Evolutionary conservation across 1,140 invertebrate genomes (phyloP).

Genomic region (Hesperophylax magnus): DNA sequence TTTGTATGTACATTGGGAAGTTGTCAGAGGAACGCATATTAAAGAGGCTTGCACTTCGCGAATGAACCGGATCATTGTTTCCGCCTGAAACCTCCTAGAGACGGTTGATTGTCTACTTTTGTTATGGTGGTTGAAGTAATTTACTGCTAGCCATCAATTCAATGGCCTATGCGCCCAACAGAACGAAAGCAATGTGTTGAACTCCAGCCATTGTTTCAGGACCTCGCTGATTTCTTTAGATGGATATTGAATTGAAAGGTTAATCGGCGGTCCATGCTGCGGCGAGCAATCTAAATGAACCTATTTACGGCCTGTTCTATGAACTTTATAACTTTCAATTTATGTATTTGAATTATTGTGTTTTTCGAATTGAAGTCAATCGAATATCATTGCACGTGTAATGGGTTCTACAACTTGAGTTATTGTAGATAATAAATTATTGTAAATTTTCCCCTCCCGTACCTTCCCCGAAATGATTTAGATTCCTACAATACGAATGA

Average conservation of each 20-base stretch:
- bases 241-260: conserved; percentile 40
- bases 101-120: neutral
- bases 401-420: neutral
- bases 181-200: conserved; percentile 6
- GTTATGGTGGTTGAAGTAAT: neutral
- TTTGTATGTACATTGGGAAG: neutral
- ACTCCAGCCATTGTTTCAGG: conserved; percentile 10
- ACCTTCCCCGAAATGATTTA: too few relatives aligned
- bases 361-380: neutral
- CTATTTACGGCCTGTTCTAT: neutral
- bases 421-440: too few relatives aligned
- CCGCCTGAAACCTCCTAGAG: too few relatives aligned
- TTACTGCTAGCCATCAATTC: neutral
- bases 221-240: conserved; percentile 28
- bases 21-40: neutral
- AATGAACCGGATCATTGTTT: neutral
- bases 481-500: too few relatives aligned
- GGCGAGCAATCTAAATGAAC: neutral
- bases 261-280: conserved; percentile 7
- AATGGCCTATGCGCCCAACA: neutral
- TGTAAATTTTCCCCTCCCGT: too few relatives aligned
- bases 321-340: conserved; percentile 23
- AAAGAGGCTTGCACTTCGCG: neutral
- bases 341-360: conserved; percentile 14
- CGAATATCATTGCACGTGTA: neutral